These are phyloP conservation scores for Rostratula benghalensis DNA, from an alignment of 2,113 vertebrate species.

Conservation along the genomic window DNA sequence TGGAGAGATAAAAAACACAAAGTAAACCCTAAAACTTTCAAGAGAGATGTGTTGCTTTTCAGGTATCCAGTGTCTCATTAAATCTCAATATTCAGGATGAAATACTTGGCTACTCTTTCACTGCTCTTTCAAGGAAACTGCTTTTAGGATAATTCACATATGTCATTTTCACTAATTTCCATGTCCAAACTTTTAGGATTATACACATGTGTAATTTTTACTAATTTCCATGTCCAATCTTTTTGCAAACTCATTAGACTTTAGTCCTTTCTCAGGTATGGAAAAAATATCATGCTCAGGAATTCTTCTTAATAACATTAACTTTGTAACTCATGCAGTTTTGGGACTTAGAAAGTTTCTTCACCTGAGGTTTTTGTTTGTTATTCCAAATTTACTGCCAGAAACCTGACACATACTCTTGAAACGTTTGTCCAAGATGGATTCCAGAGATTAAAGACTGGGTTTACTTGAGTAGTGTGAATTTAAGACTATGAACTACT, in stretches of 20 bases:
- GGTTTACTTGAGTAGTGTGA: constrained; percentile 7
- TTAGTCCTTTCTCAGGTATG: constrained; percentile 26
- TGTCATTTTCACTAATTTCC: background rate
- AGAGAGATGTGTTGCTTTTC: background rate
- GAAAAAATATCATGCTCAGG: constrained; percentile 14
- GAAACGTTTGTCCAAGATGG: constrained; percentile 49
- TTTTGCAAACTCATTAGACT: constrained; percentile 43
- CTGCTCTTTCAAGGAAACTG: constrained; percentile 39
- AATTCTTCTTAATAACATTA: constrained; percentile 41
- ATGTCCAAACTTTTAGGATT: background rate
- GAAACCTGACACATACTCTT: constrained; percentile 42
- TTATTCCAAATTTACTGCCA: constrained; percentile 63
- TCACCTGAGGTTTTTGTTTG: constrained; percentile 54
- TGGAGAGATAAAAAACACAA: background rate
- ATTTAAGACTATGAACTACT: constrained; percentile 32
- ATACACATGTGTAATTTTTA: background rate
- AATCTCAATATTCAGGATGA: constrained; percentile 7
- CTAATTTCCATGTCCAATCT: constrained; percentile 16
- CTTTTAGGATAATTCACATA: background rate
- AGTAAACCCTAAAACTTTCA: background rate
- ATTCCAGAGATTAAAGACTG: constrained; percentile 37
- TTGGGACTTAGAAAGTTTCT: constrained; percentile 29
- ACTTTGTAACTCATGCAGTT: constrained; percentile 24
- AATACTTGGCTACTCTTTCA: background rate
- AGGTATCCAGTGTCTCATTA: background rate